These are phyloP conservation scores for Erpetoichthys calabaricus DNA, from an alignment of 2,797 vertebrate species.

Conservation along the genomic window DNA sequence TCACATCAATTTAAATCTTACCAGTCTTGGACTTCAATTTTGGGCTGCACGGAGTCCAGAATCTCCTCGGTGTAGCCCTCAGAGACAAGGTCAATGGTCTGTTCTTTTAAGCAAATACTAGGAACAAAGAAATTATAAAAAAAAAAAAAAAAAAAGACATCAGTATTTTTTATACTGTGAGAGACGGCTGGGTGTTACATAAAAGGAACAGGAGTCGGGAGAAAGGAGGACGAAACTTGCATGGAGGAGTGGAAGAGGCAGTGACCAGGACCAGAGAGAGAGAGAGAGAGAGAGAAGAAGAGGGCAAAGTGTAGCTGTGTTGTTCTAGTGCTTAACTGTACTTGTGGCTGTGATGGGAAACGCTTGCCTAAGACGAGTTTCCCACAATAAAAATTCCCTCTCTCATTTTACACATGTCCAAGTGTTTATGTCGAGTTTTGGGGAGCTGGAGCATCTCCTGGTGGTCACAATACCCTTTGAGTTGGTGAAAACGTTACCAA, in stretches of 20 bases:
- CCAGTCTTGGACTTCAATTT: conserved; percentile 75
- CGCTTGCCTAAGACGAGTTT: too few relatives aligned
- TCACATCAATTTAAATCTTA: conserved; percentile 30
- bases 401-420: too few relatives aligned
- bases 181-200: not conserved
- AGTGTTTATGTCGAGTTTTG: too few relatives aligned
- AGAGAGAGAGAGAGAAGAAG: not conserved
- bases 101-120: conserved; percentile 77
- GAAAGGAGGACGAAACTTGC: not conserved
- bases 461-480: too few relatives aligned
- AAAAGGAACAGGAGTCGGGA: not conserved
- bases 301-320: conserved; percentile 1
- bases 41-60: conserved; percentile 66
- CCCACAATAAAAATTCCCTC: too few relatives aligned
- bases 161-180: not conserved
- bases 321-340: not conserved
- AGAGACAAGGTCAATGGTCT: conserved; percentile 63
- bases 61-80: conserved; percentile 65
- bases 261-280: not conserved
- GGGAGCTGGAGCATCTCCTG: too few relatives aligned
- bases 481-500: too few relatives aligned
- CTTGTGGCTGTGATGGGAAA: too few relatives aligned
- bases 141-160: not conserved
- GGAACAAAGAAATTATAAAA: conserved; percentile 13
- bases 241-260: not conserved